phyloP scores from a whole-genome alignment of 2,113 vertebrate species.

The Acinonyx jubatus region DNA sequence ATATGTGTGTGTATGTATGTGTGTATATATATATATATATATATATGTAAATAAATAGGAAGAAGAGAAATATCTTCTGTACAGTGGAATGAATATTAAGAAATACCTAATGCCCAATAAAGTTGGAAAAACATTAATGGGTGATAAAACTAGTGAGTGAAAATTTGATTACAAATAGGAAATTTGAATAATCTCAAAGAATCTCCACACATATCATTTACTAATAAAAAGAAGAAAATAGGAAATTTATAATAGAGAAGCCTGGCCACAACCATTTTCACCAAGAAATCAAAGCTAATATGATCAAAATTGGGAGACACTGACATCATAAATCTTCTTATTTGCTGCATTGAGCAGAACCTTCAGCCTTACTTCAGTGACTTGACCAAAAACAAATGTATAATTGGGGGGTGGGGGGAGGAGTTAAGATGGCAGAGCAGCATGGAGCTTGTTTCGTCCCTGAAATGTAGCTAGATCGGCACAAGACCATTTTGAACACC shows the following conservation, averaged over 20 bases:
- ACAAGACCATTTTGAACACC: too few species aligned
- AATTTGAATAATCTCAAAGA: background rate
- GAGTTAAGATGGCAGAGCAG: too few species aligned
- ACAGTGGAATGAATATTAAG: background rate
- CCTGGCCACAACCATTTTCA: background rate
- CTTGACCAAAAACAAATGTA: background rate
- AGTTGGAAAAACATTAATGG: background rate
- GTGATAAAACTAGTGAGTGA: background rate
- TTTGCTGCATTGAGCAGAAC: background rate
- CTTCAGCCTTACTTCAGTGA: background rate
- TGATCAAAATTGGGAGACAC: background rate
- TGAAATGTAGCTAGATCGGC: too few species aligned
- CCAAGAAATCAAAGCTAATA: background rate
- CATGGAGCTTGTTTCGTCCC: too few species aligned
- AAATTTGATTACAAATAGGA: background rate
- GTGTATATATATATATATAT: background rate
- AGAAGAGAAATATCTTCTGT: background rate
- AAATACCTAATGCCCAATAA: background rate
- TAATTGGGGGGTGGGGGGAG: too few species aligned
- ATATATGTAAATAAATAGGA: background rate
- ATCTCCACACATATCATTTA: background rate
- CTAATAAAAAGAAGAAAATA: background rate
- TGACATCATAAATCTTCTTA: background rate
- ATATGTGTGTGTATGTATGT: too few species aligned
- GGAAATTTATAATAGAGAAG: background rate